These are phyloP conservation scores for Heliconius hortense DNA, from an alignment of 2,888 invertebrate species.

Conservation along the genomic window DNA sequence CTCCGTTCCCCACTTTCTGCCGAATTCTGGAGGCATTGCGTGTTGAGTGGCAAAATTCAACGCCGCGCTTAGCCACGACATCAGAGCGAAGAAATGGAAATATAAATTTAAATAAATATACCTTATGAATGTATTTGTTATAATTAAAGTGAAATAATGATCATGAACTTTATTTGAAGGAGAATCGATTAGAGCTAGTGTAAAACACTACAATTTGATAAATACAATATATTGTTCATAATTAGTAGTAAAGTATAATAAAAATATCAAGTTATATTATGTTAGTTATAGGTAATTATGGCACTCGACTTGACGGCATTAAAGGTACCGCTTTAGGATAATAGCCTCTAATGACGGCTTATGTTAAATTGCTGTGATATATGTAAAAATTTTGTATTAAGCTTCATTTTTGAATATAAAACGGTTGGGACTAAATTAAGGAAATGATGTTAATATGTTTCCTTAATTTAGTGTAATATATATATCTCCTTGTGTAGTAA, in stretches of 20 bases:
- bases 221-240: background rate
- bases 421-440: background rate
- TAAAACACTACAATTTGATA: background rate
- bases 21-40: too few species aligned
- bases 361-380: background rate
- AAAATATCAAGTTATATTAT: constrained; percentile 3
- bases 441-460: background rate
- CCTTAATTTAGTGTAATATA: too few species aligned
- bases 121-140: background rate
- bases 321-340: background rate
- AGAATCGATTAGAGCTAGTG: background rate
- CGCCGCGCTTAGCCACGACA: too few species aligned
- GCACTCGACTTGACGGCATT: constrained; percentile 7
- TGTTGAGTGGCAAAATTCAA: too few species aligned
- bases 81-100: too few species aligned
- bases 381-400: background rate
- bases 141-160: too few species aligned
- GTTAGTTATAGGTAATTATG: constrained; percentile 4
- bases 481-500: too few species aligned
- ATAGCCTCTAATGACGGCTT: constrained; percentile 18
- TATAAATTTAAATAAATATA: too few species aligned
- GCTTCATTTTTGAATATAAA: constrained; percentile 4
- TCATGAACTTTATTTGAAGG: background rate
- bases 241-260: background rate
- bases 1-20: too few species aligned